These are phyloP conservation scores for Nasua narica DNA, from an alignment of 2,797 vertebrate species.

Conservation along the genomic window DNA sequence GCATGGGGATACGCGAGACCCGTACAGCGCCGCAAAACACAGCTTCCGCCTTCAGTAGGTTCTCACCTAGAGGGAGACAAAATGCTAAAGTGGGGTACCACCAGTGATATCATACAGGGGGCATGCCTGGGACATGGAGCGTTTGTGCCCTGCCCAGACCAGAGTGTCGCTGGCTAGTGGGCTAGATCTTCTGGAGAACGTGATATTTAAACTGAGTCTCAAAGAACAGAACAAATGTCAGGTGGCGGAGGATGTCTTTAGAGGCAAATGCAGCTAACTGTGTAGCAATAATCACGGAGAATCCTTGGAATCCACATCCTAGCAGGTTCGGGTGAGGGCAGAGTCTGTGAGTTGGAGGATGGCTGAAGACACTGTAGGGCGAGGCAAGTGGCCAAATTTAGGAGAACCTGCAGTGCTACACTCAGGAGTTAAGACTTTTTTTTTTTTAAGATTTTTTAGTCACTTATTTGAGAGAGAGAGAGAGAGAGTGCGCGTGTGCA, in stretches of 20 bases:
- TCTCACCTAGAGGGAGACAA: neutral
- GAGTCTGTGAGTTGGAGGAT: neutral
- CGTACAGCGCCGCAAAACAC: neutral
- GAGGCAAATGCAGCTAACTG: accelerated
- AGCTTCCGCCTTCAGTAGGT: neutral
- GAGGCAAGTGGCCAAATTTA: neutral
- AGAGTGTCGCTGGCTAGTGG: neutral
- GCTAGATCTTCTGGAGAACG: neutral
- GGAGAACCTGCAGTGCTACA: neutral
- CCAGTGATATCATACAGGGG: neutral
- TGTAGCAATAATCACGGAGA: neutral
- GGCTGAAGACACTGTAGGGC: neutral
- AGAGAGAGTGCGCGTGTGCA: too few relatives aligned
- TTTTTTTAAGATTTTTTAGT: neutral
- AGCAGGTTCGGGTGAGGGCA: neutral
- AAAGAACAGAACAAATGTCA: neutral
- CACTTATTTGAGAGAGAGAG: neutral
- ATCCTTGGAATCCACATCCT: neutral
- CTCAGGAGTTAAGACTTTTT: neutral
- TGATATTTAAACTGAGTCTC: neutral
- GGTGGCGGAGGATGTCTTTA: neutral
- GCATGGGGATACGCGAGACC: neutral
- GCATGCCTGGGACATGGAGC: neutral
- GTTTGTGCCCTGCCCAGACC: neutral
- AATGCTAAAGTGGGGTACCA: neutral